Evolutionary conservation across 2,797 vertebrate species (phyloP), one percentile per base, ranked within the genome.

Genomic region (Lepidocolaptes lacrymiger): DNA sequence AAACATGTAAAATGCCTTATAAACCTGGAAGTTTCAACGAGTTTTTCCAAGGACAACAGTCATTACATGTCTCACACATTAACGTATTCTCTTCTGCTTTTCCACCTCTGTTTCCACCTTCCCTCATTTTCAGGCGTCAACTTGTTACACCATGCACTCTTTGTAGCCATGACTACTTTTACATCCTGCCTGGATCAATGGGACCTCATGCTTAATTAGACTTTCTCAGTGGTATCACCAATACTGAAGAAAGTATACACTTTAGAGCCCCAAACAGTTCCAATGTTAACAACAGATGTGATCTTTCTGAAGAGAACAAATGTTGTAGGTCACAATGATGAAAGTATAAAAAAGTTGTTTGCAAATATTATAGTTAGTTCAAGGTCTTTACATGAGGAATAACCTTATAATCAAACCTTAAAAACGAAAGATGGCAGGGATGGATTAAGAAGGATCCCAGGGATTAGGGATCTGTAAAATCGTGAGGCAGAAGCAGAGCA

Each of bases 381-480:
- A 87, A 85, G 68, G 61, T 66, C 81, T 87, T 85, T 58, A 56
- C 27, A 44, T 23, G 36, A 79, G 41, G 19, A 74, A 77, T 59
- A 95, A 82, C 34, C 37, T 82, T 54, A 49, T 44, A 79, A 82
- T 34, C 86, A 94, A 91, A 62, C 55, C n/a, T 84, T 79, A 77
- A 87, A 95, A 93, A 83, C 37, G 44, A 89, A 95, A 83, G 56
- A 24, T 3, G 9, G 27, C n/a, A 85, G 56, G n/a, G 43, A 39
- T 36, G 37, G 89, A 92, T 96, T 95, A 97, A 85, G 68, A 87
- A 84, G 55, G 48, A 88, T 87, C 64, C 30, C 54, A 58, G 0
- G 14, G 93, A 91, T 93, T 88, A 93, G 61, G 1, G 24, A 82
- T 48, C 64, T 92, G 61, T 89, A 85, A 94, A 95, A 88, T 68